Evolutionary conservation across 2,113 vertebrate genomes (phyloP).

Genomic region (Percina caprodes): DNA sequence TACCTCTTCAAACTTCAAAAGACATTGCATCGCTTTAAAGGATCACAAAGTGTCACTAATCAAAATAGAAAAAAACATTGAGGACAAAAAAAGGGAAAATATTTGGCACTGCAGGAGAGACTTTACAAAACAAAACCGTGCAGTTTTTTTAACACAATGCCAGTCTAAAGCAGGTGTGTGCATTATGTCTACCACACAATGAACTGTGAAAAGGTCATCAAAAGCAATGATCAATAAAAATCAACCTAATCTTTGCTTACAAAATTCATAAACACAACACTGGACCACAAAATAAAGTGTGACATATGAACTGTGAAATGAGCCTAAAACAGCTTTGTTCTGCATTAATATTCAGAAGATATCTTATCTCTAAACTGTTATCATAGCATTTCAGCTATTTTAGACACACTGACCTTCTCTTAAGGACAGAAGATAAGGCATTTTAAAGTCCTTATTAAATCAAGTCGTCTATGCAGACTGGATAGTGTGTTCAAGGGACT

Average conservation of each 20-base stretch:
- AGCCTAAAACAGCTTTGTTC: conserved; percentile 65
- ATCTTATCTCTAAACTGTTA: conserved; percentile 76
- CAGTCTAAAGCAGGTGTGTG: background rate
- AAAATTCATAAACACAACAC: conserved; percentile 71
- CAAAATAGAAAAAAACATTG: background rate
- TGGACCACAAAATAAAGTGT: conserved; percentile 74
- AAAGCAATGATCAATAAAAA: conserved; percentile 71
- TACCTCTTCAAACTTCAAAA: background rate
- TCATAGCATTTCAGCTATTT: conserved; percentile 82
- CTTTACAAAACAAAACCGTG: background rate
- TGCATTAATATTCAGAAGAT: conserved; percentile 76
- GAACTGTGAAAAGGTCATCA: conserved; percentile 64
- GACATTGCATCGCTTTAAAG: background rate
- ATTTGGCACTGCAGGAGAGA: background rate
- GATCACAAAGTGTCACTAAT: background rate
- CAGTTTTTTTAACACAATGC: conserved; percentile 4
- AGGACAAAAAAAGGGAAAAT: background rate
- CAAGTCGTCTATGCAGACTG: conserved; percentile 73
- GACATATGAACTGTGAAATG: conserved; percentile 78
- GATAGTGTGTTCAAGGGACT: conserved; percentile 58
- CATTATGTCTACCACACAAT: conserved; percentile 27
- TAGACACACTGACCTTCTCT: conserved; percentile 83
- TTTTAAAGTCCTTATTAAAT: conserved; percentile 86
- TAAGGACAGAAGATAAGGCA: conserved; percentile 81
- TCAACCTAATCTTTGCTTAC: conserved; percentile 62